A percentile compares a stretch with the other conserved stretches of the same genome.
These are phyloP conservation scores for Aplysia californica DNA, from an alignment of 1,140 invertebrate genomes.

Conservation along the genomic window DNA sequence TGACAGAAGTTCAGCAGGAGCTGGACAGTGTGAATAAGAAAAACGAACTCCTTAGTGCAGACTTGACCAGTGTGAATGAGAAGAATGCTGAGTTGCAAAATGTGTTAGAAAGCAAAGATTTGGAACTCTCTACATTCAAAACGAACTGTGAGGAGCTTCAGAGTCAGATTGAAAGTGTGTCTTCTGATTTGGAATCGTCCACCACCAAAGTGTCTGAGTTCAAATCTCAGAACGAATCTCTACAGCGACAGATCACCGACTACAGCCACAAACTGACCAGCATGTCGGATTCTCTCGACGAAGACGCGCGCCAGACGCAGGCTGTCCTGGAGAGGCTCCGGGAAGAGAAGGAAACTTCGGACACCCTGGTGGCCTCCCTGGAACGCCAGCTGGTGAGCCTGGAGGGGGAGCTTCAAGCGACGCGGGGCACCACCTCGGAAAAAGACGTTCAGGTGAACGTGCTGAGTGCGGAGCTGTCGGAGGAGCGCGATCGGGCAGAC, in stretches of 20 bases:
- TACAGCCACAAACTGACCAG: neutral
- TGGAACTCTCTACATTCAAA: neutral
- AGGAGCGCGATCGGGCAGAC: constrained; percentile 14
- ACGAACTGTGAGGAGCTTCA: neutral
- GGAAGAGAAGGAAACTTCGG: constrained; percentile 8
- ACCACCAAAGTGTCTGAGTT: neutral
- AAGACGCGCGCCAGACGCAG: constrained; percentile 7
- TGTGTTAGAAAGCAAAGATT: constrained; percentile 16
- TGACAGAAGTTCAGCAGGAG: neutral
- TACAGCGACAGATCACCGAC: neutral
- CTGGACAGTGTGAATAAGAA: no score
- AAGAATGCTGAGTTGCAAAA: constrained; percentile 6
- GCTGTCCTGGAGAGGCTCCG: neutral
- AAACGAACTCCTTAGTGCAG: neutral
- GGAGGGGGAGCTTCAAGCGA: constrained; percentile 26
- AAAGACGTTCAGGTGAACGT: constrained; percentile 4
- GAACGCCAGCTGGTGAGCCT: constrained; percentile 24
- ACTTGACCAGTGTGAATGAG: constrained; percentile 6
- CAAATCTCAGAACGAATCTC: neutral
- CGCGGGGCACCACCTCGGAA: neutral
- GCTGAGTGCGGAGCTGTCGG: constrained; percentile 19
- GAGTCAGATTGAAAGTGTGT: neutral
- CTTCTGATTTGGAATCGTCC: neutral
- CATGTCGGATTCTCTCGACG: neutral
- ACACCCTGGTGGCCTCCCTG: constrained; percentile 14